phyloP scores from a whole-genome alignment of 2,113 vertebrate genomes.

The Fulmarus glacialis region DNA sequence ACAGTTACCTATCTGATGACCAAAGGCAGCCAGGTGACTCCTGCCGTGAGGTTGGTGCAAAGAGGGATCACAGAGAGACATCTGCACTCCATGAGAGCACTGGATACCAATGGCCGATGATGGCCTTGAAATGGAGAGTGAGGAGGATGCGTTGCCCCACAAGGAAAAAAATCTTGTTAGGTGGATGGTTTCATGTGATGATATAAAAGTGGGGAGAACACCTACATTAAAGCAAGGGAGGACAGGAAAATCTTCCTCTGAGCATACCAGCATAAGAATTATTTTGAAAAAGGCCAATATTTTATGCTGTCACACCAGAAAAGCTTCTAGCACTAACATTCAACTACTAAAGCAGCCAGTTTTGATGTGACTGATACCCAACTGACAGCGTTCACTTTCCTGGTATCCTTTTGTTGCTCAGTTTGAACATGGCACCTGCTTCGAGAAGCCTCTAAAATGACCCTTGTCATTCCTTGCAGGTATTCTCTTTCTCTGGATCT shows the following conservation, averaged over 20 bases:
- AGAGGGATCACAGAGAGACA: no score
- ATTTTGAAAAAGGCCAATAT: no score
- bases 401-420: not conserved
- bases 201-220: not conserved
- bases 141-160: not conserved
- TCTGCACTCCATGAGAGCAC: accelerated
- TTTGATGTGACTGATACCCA: not conserved
- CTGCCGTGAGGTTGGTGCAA: not conserved
- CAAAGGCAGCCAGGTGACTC: not conserved
- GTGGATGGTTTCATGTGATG: not conserved
- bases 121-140: not conserved
- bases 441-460: not conserved
- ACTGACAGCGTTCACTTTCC: accelerated
- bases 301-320: not conserved
- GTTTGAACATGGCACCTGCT: not conserved
- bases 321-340: not conserved
- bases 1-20: no score
- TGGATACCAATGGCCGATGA: accelerated
- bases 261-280: not conserved
- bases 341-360: not conserved
- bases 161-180: not conserved
- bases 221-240: accelerated
- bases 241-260: not conserved
- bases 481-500: not conserved
- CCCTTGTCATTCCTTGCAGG: no score